phyloP scores from a whole-genome alignment of 2,888 invertebrate genomes.

The Nomada ferruginata region DNA sequence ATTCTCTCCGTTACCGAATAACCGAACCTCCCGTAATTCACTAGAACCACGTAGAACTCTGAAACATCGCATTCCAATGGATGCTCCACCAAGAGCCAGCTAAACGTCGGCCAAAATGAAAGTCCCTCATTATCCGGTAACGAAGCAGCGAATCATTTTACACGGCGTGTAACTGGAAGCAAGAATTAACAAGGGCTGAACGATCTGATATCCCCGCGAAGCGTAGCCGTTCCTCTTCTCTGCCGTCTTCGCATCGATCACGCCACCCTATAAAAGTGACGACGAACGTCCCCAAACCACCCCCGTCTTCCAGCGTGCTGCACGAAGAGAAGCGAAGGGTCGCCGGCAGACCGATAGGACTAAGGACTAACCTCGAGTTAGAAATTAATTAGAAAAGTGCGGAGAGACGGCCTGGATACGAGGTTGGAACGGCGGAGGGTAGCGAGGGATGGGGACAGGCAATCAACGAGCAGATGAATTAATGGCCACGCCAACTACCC shows the following conservation, averaged over 20 bases:
- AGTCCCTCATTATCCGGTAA: conserved; percentile 21
- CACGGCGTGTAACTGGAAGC: conserved; percentile 38
- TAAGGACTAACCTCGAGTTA: conserved; percentile 76
- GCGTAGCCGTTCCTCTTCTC: conserved; percentile 33
- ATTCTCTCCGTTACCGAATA: too few relatives aligned
- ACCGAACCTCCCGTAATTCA: too few relatives aligned
- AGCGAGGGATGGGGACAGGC: conserved; percentile 70
- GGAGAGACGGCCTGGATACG: conserved; percentile 65
- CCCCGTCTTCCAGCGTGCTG: conserved; percentile 33
- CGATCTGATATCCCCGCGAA: conserved; percentile 17
- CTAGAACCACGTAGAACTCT: too few relatives aligned
- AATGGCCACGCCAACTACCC: conserved; percentile 81
- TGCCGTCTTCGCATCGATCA: conserved; percentile 69
- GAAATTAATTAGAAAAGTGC: conserved; percentile 83
- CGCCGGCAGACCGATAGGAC: conserved; percentile 59
- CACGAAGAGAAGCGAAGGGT: conserved; percentile 43
- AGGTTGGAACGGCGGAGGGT: conserved; percentile 27
- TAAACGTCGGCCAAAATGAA: background rate
- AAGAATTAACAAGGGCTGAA: conserved; percentile 42
- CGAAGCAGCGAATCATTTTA: conserved; percentile 35
- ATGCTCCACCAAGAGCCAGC: background rate
- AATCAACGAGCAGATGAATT: conserved; percentile 82
- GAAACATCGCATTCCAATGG: too few relatives aligned
- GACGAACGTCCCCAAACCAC: conserved; percentile 52
- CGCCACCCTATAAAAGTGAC: conserved; percentile 69